These are phyloP conservation scores for Scomber japonicus DNA, from an alignment of 2,113 vertebrate species.

Conservation along the genomic window DNA sequence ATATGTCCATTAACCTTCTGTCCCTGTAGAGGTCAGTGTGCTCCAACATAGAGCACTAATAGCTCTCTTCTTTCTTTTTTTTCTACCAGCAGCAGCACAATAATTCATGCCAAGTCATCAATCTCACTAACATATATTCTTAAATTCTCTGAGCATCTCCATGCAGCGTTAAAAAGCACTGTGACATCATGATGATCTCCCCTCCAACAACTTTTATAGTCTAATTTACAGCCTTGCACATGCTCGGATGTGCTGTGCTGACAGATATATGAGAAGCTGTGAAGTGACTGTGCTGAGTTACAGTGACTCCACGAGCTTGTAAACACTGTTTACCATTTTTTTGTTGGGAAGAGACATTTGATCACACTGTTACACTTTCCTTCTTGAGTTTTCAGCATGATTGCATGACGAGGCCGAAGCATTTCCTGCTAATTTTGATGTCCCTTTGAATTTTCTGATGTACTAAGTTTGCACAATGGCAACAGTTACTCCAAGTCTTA, in stretches of 20 bases:
- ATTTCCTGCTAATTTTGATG: constrained; percentile 42
- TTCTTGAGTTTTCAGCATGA: constrained; percentile 20
- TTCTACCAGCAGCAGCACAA: neutral
- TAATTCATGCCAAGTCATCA: constrained; percentile 19
- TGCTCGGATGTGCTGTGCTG: constrained; percentile 40
- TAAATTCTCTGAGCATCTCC: neutral
- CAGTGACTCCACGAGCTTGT: constrained; percentile 52
- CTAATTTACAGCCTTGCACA: constrained; percentile 39
- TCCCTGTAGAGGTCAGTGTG: constrained; percentile 65
- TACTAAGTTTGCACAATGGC: constrained; percentile 49
- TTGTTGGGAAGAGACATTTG: constrained; percentile 27
- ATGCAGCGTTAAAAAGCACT: neutral
- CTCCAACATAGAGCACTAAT: constrained; percentile 16
- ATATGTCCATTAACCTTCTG: neutral
- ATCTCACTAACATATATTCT: constrained; percentile 25
- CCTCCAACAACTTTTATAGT: constrained; percentile 44
- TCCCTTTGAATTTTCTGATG: constrained; percentile 51
- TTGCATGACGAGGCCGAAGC: neutral
- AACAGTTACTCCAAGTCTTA: constrained; percentile 46
- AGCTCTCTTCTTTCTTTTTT: neutral
- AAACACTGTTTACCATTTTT: constrained; percentile 47
- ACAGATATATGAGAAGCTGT: constrained; percentile 64
- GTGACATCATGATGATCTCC: constrained; percentile 52
- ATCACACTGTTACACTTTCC: constrained; percentile 24
- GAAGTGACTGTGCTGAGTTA: constrained; percentile 35